Conservation (phyloP, 2,113 vertebrate genomes). For the sheep (Ovis aries) region DNA sequence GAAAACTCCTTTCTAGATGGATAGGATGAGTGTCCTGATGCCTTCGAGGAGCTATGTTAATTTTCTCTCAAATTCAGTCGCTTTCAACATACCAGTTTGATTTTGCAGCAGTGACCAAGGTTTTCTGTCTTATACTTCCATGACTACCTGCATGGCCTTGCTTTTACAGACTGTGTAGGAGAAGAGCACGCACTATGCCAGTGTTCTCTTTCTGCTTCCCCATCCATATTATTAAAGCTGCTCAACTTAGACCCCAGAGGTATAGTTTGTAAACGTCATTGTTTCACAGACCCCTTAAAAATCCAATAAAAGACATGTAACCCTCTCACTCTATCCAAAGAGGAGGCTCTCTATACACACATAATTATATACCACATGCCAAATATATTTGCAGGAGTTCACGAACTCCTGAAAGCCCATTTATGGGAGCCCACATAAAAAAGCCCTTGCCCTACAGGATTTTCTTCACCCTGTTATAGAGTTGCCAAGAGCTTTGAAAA, state of each 20-base stretch:
- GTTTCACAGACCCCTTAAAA: neutral
- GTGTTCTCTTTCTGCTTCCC: neutral
- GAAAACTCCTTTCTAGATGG: neutral
- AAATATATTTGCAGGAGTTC: neutral
- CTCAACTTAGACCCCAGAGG: neutral
- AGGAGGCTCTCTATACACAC: neutral
- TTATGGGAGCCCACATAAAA: neutral
- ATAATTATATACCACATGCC: neutral
- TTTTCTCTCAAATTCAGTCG: neutral
- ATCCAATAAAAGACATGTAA: neutral
- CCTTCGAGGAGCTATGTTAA: neutral
- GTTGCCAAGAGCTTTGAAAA: constrained; percentile 52
- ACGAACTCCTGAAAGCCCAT: neutral
- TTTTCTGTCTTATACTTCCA: neutral
- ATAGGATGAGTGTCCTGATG: neutral
- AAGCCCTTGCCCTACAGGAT: neutral
- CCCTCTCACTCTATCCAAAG: neutral
- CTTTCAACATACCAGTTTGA: neutral
- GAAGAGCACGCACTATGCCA: neutral
- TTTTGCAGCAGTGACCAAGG: neutral
- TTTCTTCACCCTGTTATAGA: neutral
- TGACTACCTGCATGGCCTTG: neutral
- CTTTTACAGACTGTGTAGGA: neutral
- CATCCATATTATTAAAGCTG: neutral
- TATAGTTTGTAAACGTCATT: neutral